Conservation (phyloP, 37 sponge, comb jelly and placozoan genomes). For the Agelas oroides region DNA sequence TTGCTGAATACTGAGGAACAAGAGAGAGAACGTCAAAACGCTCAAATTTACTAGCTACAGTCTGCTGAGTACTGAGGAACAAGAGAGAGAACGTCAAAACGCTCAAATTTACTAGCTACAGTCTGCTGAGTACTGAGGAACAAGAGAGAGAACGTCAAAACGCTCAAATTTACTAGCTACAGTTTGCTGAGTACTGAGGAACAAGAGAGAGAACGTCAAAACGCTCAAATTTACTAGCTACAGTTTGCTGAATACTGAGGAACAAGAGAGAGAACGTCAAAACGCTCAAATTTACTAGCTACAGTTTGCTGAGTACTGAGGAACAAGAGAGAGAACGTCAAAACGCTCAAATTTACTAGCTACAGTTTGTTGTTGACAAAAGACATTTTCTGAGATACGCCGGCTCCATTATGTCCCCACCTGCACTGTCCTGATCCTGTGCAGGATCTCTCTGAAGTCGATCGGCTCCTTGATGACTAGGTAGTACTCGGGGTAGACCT, state of each 20-base stretch:
- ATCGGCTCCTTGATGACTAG: conserved; percentile 78
- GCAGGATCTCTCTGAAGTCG: conserved; percentile 73
- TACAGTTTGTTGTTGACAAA: not conserved
- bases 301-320: conserved; percentile 34
- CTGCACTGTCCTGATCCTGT: conserved; percentile 33
- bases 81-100: not conserved
- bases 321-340: not conserved
- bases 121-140: conserved; percentile 36
- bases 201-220: not conserved
- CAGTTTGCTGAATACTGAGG: conserved; percentile 37
- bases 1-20: conserved; percentile 38
- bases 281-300: not conserved
- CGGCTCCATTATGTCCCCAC: not conserved
- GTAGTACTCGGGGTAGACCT: conserved; percentile 86
- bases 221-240: not conserved
- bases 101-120: not conserved
- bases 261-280: not conserved
- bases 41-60: not conserved
- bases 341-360: not conserved
- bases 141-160: not conserved
- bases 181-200: conserved; percentile 37
- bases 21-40: not conserved
- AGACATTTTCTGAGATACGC: too few relatives aligned
- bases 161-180: not conserved
- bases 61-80: conserved; percentile 37